Percentiles rank a stretch among this genome's conserved stretches.
Conservation (phyloP, 2,113 vertebrate species). For the Acanthisitta chloris region DNA sequence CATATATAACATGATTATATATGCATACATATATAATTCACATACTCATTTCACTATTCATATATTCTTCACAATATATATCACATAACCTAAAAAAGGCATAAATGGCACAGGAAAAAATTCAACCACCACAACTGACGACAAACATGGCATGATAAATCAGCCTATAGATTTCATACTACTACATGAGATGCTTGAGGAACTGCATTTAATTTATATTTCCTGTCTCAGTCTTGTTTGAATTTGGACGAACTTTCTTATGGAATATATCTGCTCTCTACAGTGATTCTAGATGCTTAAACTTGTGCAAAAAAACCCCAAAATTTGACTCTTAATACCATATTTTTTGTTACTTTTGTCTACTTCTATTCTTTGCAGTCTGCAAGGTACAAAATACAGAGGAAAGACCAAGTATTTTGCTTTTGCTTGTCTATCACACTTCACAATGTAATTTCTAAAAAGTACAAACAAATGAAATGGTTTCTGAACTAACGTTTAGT, state of each 20-base stretch:
- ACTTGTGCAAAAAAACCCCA: neutral
- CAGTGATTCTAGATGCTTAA: neutral
- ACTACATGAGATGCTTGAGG: neutral
- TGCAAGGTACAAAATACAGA: neutral
- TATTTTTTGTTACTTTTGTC: neutral
- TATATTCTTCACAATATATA: neutral
- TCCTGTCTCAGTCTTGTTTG: neutral
- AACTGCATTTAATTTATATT: neutral
- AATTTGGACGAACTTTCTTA: neutral
- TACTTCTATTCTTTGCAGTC: neutral
- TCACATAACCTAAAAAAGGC: neutral
- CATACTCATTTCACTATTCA: neutral
- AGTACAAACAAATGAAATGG: constrained; percentile 5
- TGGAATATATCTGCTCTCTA: neutral
- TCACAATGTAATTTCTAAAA: constrained; percentile 2
- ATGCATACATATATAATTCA: neutral
- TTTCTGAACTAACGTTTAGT: constrained; percentile 33
- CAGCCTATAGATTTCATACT: neutral
- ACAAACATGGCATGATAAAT: neutral
- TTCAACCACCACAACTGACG: neutral
- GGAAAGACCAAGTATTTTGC: neutral
- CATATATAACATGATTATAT: neutral
- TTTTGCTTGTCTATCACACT: constrained; percentile 2
- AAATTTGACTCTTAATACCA: neutral
- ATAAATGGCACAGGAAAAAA: neutral